These are phyloP conservation scores for Celastrina argiolus DNA, from an alignment of 2,888 invertebrate species.

Conservation along the genomic window DNA sequence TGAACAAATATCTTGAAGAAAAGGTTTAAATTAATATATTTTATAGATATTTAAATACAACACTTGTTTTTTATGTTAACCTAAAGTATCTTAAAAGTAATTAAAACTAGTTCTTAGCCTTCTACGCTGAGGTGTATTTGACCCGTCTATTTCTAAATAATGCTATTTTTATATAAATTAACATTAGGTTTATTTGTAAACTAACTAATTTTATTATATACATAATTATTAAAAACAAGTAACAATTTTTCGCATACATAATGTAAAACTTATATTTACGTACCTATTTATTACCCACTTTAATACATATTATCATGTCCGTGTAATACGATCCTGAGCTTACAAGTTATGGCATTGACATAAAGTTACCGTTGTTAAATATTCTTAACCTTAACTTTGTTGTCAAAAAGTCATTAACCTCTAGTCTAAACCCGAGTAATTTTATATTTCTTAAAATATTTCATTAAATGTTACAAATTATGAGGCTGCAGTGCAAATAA, in stretches of 20 bases:
- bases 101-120: too few species aligned
- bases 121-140: too few species aligned
- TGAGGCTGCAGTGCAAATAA: background rate
- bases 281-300: background rate
- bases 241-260: background rate
- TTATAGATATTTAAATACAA: background rate
- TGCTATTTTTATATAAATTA: too few species aligned
- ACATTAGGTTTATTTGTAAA: too few species aligned
- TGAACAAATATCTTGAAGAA: constrained; percentile 23
- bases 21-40: background rate
- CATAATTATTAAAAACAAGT: background rate
- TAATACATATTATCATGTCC: background rate
- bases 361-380: constrained; percentile 5
- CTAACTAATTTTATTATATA: too few species aligned
- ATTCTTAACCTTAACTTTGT: constrained; percentile 1
- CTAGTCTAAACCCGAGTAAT: background rate
- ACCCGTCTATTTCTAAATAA: too few species aligned
- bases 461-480: background rate
- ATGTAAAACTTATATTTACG: background rate
- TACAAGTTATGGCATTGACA: background rate
- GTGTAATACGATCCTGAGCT: background rate
- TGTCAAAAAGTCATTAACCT: background rate
- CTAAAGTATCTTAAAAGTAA: background rate
- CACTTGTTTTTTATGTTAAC: background rate
- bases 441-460: background rate